These are phyloP conservation scores for Mesopsocus fuscifrons DNA, from an alignment of 2,888 invertebrate genomes.

Conservation along the genomic window DNA sequence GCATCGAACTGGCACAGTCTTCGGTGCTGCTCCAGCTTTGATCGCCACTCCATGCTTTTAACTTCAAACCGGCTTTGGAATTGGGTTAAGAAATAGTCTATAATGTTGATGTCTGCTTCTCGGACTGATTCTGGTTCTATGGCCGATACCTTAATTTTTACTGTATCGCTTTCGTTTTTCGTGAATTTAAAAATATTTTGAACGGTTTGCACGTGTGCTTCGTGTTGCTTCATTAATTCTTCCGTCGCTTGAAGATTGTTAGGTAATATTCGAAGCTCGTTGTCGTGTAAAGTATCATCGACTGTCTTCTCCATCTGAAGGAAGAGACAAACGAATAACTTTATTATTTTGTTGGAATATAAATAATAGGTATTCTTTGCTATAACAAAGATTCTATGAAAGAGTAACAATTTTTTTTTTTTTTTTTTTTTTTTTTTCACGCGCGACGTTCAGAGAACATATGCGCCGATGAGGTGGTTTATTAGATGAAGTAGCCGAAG, in stretches of 20 bases:
- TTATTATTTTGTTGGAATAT: neutral
- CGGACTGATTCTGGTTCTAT: constrained; percentile 43
- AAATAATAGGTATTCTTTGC: neutral
- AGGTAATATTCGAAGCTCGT: constrained; percentile 24
- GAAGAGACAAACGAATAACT: no score
- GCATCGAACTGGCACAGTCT: constrained; percentile 45
- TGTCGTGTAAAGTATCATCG: constrained; percentile 32
- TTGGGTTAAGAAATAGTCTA: constrained; percentile 39
- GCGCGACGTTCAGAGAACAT: no score
- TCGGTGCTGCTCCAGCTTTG: constrained; percentile 38
- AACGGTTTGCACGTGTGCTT: constrained; percentile 40
- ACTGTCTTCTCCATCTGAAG: constrained; percentile 37
- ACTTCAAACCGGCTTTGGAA: constrained; percentile 42
- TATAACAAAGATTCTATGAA: constrained; percentile 1
- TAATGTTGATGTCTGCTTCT: constrained; percentile 45
- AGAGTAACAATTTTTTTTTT: neutral
- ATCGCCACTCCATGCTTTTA: constrained; percentile 37
- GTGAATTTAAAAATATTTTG: constrained; percentile 44
- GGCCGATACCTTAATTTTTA: constrained; percentile 37
- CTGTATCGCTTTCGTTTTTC: constrained; percentile 44
- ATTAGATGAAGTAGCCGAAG: no score
- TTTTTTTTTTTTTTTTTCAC: no score
- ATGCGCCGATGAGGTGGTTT: no score
- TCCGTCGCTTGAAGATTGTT: constrained; percentile 32
- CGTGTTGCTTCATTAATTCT: constrained; percentile 37